These are phyloP conservation scores for Temnothorax unifasciatus DNA, from an alignment of 2,888 invertebrate species.

Conservation along the genomic window DNA sequence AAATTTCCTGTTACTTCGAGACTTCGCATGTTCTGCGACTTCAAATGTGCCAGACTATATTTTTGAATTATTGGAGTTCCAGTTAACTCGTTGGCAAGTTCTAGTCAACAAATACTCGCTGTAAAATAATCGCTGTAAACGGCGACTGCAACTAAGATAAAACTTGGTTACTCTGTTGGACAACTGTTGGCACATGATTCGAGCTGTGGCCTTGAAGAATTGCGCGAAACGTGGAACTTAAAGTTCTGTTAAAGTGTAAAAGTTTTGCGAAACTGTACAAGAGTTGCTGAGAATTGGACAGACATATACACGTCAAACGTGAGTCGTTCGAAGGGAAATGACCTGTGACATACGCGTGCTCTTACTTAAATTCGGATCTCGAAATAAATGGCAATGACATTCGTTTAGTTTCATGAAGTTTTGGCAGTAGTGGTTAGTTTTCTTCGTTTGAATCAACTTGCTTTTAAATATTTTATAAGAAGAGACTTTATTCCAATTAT, in stretches of 20 bases:
- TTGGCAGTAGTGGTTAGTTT: background rate
- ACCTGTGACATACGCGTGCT: slow-evolving; percentile 44
- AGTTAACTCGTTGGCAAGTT: slow-evolving; percentile 13
- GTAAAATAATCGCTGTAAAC: background rate
- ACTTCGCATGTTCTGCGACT: background rate
- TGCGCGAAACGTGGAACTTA: slow-evolving; percentile 31
- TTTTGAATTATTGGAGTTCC: background rate
- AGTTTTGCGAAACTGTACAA: slow-evolving; percentile 64
- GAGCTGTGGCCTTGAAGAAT: slow-evolving; percentile 67
- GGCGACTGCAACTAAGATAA: slow-evolving; percentile 20
- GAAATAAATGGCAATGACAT: slow-evolving; percentile 13
- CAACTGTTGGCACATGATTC: slow-evolving; percentile 57
- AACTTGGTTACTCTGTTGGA: slow-evolving; percentile 28
- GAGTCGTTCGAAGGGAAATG: slow-evolving; percentile 52
- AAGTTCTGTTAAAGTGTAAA: slow-evolving; percentile 62
- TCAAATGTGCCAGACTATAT: background rate
- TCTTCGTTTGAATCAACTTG: background rate
- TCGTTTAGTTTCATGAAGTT: background rate
- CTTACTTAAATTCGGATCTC: slow-evolving; percentile 31
- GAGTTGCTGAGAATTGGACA: slow-evolving; percentile 36
- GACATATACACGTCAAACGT: slow-evolving; percentile 17
- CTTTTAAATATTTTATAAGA: background rate
- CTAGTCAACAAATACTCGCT: slow-evolving; percentile 11
- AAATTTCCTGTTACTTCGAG: background rate
- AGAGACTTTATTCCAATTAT: background rate